Percentiles rank a stretch among this genome's conserved stretches.
phyloP scores from a whole-genome alignment of 2,113 vertebrate species.

The Pluvianellus socialis region DNA sequence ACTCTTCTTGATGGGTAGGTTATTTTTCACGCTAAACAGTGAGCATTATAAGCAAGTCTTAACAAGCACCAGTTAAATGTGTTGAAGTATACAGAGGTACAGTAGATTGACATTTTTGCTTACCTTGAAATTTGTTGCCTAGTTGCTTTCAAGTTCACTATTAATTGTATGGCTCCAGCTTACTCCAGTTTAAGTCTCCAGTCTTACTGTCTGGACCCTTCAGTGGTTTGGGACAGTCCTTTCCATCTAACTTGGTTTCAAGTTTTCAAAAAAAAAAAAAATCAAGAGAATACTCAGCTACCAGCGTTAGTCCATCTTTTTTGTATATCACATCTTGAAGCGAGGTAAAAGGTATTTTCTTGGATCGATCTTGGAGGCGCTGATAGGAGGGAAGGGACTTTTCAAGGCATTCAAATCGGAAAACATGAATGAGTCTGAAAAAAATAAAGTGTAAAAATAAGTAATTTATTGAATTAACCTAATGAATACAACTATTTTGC shows the following conservation, averaged over 20 bases:
- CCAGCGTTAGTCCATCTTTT: background rate
- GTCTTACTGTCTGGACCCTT: background rate
- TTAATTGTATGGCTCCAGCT: background rate
- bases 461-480: background rate
- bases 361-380: background rate
- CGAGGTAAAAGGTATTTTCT: background rate
- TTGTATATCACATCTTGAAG: background rate
- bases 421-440: background rate
- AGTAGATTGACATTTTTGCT: background rate
- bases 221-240: background rate
- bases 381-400: background rate
- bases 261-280: background rate
- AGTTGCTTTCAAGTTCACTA: background rate
- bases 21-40: background rate
- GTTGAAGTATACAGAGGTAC: background rate
- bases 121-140: background rate
- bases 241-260: background rate
- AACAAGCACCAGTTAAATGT: background rate
- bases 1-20: background rate
- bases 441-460: background rate
- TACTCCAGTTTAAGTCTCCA: background rate
- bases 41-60: background rate
- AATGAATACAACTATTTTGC: background rate
- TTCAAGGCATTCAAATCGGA: background rate
- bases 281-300: background rate